Base-by-base conservation (phyloP, 2,888 invertebrate species). In the Pyrgus malvae region DNA sequence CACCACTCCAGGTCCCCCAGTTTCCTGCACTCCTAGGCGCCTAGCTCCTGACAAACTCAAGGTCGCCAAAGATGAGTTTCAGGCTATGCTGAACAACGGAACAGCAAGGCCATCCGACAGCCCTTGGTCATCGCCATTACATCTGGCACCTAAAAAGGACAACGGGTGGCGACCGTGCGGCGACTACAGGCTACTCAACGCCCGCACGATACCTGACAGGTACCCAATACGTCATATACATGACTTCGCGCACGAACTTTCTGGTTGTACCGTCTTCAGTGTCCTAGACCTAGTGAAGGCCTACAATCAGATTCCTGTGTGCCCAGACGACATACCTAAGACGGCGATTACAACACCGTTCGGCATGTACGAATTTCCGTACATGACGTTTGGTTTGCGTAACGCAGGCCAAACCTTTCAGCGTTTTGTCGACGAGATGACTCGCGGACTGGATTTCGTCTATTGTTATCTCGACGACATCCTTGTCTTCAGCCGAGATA, bases 91-190 rank as follows among this genome's bases (percentile, higher is more conserved):
- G 1, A 11, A n/a, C 1, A 38, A 16, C 23, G 59, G 59, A 3
- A 62, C 51, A 1, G 48, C 62, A 40, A 23, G 66, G 7, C 59
- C 60, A 17, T 64, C 65, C 16, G 54, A 60, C 5, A 31, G 31
- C 31, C 31, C 31, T 31, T 31, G 31, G 31, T 31, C 31, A 31
- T 31, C 31, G 4, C 70, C 73, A 1, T 58, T 78, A 0, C 76
- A 76, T 53, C 48, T 76, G 45, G 74, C 67, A 2, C 69, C 72
- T 2, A 79, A 78, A 50, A 66, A 68, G 41, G 57, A 61, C 9
- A 66, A 66, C 16, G 59, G 63, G 0, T 74, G 72, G 73, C 57
- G 77, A 2, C 71, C 72, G 0, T 78, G 79, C 56, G 75, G 76
- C 0, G 77, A 82, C 38, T 80, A 73, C 53, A 51, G 78, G 0